Evolutionary conservation across 2,888 invertebrate genomes (phyloP).

Genomic region (Sarcophaga rosellei): DNA sequence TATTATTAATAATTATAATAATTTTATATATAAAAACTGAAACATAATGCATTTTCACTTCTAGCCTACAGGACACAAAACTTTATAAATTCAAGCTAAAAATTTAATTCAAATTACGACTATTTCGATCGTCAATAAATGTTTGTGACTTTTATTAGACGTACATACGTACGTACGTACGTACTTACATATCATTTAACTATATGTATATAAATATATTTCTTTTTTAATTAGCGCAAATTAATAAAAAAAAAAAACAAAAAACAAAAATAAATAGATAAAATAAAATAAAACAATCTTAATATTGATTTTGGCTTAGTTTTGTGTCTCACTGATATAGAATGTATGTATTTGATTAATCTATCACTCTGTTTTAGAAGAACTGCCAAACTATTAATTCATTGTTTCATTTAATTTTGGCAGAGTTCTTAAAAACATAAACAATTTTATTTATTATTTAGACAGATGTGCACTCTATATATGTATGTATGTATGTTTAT

Average conservation of each 20-base stretch:
- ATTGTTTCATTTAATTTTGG: conserved; percentile 1
- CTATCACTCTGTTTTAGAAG: not conserved
- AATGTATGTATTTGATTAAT: conserved; percentile 15
- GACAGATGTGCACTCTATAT: not conserved
- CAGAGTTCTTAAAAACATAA: conserved; percentile 12
- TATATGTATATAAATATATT: not conserved
- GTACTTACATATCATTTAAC: conserved; percentile 14
- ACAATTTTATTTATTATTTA: not conserved
- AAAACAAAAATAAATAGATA: not conserved
- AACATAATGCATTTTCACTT: conserved; percentile 40
- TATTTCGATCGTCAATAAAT: conserved; percentile 26
- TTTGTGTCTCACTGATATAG: conserved; percentile 25
- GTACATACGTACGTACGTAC: not conserved
- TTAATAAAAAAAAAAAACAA: too few relatives aligned
- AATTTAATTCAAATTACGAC: conserved; percentile 44
- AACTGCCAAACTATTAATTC: not conserved
- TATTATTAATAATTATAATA: conserved; percentile 43
- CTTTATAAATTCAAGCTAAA: conserved; percentile 37
- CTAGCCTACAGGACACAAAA: conserved; percentile 51
- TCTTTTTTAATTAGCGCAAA: not conserved
- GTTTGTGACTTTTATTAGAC: conserved; percentile 12
- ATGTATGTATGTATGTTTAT: not conserved
- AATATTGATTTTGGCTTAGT: conserved; percentile 6
- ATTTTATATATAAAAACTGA: conserved; percentile 36
- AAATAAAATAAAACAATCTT: conserved; percentile 8